Base-by-base conservation (phyloP, 2,888 invertebrate species). In the Thymelicus lineola region DNA sequence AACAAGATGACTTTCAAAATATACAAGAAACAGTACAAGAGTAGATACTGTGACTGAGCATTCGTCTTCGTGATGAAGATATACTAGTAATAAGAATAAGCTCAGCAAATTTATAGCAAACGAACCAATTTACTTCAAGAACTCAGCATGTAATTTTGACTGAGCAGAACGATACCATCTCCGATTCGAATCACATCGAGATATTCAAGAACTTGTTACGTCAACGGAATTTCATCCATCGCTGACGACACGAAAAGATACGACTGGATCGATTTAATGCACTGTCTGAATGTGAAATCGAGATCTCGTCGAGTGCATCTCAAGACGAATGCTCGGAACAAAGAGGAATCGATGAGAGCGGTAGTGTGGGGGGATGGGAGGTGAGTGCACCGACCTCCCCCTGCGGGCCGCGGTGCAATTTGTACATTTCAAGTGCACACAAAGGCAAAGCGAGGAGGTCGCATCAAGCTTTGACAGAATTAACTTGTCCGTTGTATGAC, bases 401-500 rank as follows among this genome's bases (percentile, higher is more conserved):
- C 83, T 77, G 79, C 85, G 82, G 82, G 85, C 86, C 88, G 88
- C 89, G 86, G 86, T 92, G 94, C 92, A 93, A 93, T 93, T 93
- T 93, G 93, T 93, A 92, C 93, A 91, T 93, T 93, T 93, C 92
- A 93, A 93, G 91, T 91, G 90, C 91, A 90, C 87, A 92, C 92
- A 93, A 93, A 93, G 90, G 90, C 91, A 83, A 88, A 82, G 87
- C 89, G 90, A 88, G 87, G 87, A 90, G 91, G 89, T 91, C 90
- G 89, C 88, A 86, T 85, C 86, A 81, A 89, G 90, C 91, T 92
- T 91, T 93, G 91, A 93, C 93, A 91, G 90, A 91, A 93, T 93
- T 93, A 93, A 93, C 92, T 93, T 90, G 92, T 91, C 87, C 86
- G 85, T 85, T 85, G 86, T 86, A 88, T 85, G 82, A 83, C 83